These are phyloP conservation scores for Drosophila conformis DNA, from an alignment of 2,888 invertebrate genomes.

Conservation along the genomic window DNA sequence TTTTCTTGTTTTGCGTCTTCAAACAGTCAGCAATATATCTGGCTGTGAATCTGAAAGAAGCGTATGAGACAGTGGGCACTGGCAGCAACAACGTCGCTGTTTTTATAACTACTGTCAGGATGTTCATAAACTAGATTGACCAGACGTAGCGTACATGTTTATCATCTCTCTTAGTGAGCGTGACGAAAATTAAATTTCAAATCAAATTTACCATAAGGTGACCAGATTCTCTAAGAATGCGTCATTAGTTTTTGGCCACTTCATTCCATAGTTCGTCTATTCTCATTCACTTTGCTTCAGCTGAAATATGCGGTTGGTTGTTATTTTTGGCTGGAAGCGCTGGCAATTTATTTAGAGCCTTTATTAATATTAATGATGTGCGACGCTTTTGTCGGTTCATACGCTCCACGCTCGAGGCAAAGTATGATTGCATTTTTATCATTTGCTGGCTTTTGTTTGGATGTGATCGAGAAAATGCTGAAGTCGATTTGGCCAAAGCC, in stretches of 20 bases:
- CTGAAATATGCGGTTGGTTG: slow-evolving; percentile 42
- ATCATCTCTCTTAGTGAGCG: not conserved
- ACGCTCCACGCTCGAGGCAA: slow-evolving; percentile 42
- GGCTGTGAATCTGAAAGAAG: slow-evolving; percentile 20
- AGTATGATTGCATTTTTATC: slow-evolving; percentile 49
- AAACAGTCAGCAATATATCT: slow-evolving; percentile 27
- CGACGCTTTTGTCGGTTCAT: slow-evolving; percentile 41
- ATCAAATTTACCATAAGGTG: not conserved
- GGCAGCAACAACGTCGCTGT: not conserved
- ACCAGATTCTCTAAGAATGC: not conserved
- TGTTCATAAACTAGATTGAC: not conserved
- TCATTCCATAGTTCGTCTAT: slow-evolving; percentile 22
- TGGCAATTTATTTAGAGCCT: slow-evolving; percentile 65
- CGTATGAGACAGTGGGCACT: slow-evolving; percentile 16
- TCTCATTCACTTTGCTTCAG: slow-evolving; percentile 57
- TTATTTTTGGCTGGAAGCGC: slow-evolving; percentile 67
- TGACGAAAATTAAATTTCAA: not conserved
- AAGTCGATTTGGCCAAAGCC: slow-evolving; percentile 14
- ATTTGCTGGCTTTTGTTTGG: not conserved
- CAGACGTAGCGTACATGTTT: not conserved
- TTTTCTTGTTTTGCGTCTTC: slow-evolving; percentile 21
- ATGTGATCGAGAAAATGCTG: slow-evolving; percentile 33
- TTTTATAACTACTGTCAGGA: not conserved
- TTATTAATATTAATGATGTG: slow-evolving; percentile 78
- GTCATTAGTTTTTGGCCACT: not conserved